phyloP scores from a whole-genome alignment of 2,797 vertebrate genomes.

The Semaprochilodus insignis region DNA sequence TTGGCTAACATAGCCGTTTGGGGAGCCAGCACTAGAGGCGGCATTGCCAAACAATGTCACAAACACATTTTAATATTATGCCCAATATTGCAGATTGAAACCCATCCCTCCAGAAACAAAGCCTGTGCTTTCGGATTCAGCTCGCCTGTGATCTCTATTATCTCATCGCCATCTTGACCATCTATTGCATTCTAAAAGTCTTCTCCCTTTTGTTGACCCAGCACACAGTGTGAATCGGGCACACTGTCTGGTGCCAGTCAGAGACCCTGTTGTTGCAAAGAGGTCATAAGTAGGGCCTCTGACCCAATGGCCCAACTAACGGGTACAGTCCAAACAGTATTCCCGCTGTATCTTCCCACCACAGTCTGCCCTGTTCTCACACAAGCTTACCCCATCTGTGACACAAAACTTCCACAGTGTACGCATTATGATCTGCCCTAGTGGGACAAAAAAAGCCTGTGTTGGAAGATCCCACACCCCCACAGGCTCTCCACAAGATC shows the following conservation, averaged over 20 bases:
- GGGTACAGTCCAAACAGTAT: slow-evolving; percentile 33
- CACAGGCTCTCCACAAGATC: not conserved
- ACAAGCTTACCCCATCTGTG: slow-evolving; percentile 10
- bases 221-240: slow-evolving; percentile 28
- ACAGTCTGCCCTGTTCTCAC: slow-evolving; percentile 35
- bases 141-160: slow-evolving; percentile 22
- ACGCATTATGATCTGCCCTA: slow-evolving; percentile 5
- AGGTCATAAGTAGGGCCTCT: slow-evolving; percentile 33
- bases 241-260: slow-evolving; percentile 45
- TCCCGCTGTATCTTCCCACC: slow-evolving; percentile 38
- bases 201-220: slow-evolving; percentile 33
- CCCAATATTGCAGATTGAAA: slow-evolving; percentile 33
- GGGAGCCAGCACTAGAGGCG: slow-evolving; percentile 51
- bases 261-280: slow-evolving; percentile 47
- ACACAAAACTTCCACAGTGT: slow-evolving; percentile 33
- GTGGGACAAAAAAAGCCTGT: slow-evolving; percentile 5
- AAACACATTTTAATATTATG: slow-evolving; percentile 33
- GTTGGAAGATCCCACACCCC: slow-evolving; percentile 5
- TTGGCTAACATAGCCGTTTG: slow-evolving; percentile 56
- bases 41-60: slow-evolving; percentile 31
- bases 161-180: slow-evolving; percentile 38
- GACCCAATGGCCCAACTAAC: slow-evolving; percentile 16
- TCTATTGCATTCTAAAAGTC: slow-evolving; percentile 19
- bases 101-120: slow-evolving; percentile 26
- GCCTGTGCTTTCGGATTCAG: not conserved